Base-by-base conservation (phyloP, 2,797 vertebrate genomes). In the Gorsachius magnificus region DNA sequence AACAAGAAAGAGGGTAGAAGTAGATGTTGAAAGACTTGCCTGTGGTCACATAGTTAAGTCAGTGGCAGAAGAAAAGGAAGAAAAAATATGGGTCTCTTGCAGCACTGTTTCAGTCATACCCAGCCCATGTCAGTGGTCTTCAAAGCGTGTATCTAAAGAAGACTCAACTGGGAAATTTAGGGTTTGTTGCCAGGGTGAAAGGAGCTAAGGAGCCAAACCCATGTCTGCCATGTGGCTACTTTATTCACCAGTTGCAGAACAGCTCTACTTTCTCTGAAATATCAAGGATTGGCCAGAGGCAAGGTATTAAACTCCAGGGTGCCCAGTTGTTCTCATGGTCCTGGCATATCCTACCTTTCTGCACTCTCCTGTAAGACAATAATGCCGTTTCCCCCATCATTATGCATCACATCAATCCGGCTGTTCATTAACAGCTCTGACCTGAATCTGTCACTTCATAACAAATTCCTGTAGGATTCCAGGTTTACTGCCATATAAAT, bases 381-480 rank as follows among this genome's bases (percentile, higher is more conserved):
- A 90, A 95, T 83, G 43, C 74, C 77, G 69, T 93, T 91, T 95
- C 92, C 70, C 84, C 77, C 83, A 96, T 90, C 65, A 63, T 95
- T 96, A 94, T 85, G 63, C 90, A 92, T 91, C 69, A 90, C 92
- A 93, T 97, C 97, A 94, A 85, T 97, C 90, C 96, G 92, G 54
- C 89, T 96, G 76, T 95, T 96, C 57, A 46, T 95, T 97, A 97
- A 95, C 86, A 94, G 96, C 87, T 91, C 87, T 97, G 97, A 97
- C 97, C 98, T 96, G 90, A 98, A 97, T 98, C 96, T 98, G 97
- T 98, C 98, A 97, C 31, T 63, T 94, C 63, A 78, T 88, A 97
- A 93, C 82, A 89, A 91, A 95, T 70, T 85, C 71, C 91, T 92
- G 95, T 79, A 96, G 94, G 83, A 95, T 88, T 90, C 81, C 64